A percentile compares a stretch with the other conserved stretches of the same genome.
phyloP scores from a whole-genome alignment of 2,888 invertebrate species.

The Oscheius myriophilus region DNA sequence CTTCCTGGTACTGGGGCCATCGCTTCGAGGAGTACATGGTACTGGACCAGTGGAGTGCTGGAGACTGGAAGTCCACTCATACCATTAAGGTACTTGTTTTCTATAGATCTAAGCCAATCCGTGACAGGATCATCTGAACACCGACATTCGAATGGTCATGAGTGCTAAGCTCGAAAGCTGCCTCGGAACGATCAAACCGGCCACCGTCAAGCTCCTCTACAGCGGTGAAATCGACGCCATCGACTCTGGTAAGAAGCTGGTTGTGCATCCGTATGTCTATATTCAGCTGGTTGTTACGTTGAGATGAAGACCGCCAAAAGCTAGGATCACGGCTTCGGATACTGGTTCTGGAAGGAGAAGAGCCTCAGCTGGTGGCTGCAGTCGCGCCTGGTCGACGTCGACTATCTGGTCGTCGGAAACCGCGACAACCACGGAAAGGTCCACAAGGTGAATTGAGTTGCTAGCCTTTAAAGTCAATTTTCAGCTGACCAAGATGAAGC shows the following conservation, averaged over 20 bases:
- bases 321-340: neutral
- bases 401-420: neutral
- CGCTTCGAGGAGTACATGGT: slow-evolving; percentile 5
- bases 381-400: neutral
- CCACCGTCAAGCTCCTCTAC: neutral
- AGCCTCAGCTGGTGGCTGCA: slow-evolving; percentile 2
- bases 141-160: neutral
- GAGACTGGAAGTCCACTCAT: neutral
- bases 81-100: neutral
- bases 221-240: neutral
- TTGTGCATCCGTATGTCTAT: neutral
- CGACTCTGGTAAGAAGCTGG: neutral
- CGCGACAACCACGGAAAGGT: neutral
- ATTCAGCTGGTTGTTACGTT: neutral
- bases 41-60: neutral
- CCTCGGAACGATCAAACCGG: neutral
- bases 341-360: neutral
- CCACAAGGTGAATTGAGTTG: neutral
- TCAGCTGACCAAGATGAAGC: neutral
- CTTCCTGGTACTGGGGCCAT: neutral
- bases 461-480: too few relatives aligned
- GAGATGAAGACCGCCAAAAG: neutral
- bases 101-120: neutral
- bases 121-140: neutral
- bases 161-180: neutral